Evolutionary conservation across 2,888 invertebrate species (phyloP).

Genomic region (Nasonia oneida): DNA sequence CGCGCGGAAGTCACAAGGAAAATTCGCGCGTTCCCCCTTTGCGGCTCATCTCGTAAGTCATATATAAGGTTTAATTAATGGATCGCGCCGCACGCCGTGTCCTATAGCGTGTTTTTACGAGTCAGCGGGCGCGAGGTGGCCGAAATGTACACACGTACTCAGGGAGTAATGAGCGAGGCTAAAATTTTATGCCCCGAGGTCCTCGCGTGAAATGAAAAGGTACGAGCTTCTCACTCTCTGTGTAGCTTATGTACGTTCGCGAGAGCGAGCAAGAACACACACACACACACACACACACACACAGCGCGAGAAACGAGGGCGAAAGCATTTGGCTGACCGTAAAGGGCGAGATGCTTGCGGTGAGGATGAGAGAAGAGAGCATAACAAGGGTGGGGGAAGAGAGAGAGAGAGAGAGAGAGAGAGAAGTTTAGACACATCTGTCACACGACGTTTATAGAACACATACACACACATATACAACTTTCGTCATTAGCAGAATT

Average conservation of each 20-base stretch:
- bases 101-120: slow-evolving; percentile 18
- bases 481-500: slow-evolving; percentile 53
- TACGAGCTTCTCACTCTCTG: not conserved
- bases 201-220: slow-evolving; percentile 4
- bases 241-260: not conserved
- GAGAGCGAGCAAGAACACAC: not conserved
- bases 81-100: not conserved
- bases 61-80: slow-evolving; percentile 31
- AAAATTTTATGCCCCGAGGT: not conserved
- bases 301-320: not conserved
- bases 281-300: not conserved
- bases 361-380: not conserved
- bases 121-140: not conserved
- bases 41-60: not conserved
- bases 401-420: not conserved
- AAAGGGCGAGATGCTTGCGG: not conserved
- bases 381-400: too few species aligned
- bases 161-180: slow-evolving; percentile 3
- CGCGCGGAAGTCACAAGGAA: not conserved
- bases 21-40: not conserved
- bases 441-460: slow-evolving; percentile 25
- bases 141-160: not conserved
- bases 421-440: slow-evolving; percentile 32
- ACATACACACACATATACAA: not conserved
- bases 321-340: slow-evolving; percentile 6